phyloP scores from a whole-genome alignment of 2,797 vertebrate genomes.

The Sebastolobus altivelis region DNA sequence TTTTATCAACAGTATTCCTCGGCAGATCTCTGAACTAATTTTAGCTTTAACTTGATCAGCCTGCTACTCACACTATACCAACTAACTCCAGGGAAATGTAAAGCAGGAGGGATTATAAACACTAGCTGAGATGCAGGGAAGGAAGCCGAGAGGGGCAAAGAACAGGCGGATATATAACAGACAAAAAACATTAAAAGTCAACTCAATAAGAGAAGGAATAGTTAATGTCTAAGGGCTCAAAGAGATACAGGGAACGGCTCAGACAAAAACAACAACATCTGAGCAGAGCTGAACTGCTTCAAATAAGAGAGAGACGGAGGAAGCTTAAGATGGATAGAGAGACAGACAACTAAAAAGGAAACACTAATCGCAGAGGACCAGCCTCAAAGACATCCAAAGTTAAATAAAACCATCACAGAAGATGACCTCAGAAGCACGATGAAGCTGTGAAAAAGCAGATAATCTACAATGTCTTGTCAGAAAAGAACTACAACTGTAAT shows the following conservation, averaged over 20 bases:
- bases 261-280: not conserved
- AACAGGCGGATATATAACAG: not conserved
- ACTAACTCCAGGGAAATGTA: not conserved
- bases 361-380: not conserved
- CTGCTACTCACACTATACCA: rapidly evolving
- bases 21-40: not conserved
- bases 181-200: not conserved
- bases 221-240: not conserved
- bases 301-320: not conserved
- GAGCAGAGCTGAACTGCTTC: not conserved
- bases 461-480: not conserved
- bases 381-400: conserved; percentile 1
- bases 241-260: conserved; percentile 2
- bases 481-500: not conserved
- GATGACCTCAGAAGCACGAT: not conserved
- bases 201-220: not conserved
- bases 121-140: not conserved
- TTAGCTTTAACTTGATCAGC: not conserved
- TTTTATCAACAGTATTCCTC: not conserved
- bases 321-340: not conserved
- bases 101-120: not conserved
- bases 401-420: not conserved
- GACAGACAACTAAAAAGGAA: conserved; percentile 2
- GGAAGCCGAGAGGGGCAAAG: not conserved
- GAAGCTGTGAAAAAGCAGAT: not conserved